Evolutionary conservation across 2,113 vertebrate species (phyloP), one percentile per base, ranked within the genome.

Genomic region (Indicator maculatus): DNA sequence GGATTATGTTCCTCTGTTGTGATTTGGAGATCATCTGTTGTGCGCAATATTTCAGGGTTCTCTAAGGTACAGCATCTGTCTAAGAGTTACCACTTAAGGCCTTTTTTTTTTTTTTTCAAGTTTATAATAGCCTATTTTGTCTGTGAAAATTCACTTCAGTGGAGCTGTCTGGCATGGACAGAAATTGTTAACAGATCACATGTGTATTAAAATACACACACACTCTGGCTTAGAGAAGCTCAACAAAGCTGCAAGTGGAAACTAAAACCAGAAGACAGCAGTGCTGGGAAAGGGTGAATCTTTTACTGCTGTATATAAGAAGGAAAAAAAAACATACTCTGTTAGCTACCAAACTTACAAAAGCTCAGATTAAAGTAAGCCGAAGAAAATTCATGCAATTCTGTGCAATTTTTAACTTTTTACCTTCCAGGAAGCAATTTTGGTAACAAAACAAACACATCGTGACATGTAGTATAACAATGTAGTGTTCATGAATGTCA

Each of bases 201-300:
- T 0, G 1, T 5, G 2, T 41, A 50, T 17, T 77, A 55, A 83
- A 80, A 80, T 8, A 72, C 8, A 45, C 4, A 21, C 12, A n/a
- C n/a, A n/a, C n/a, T n/a, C n/a, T n/a, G n/a, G n/a, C n/a, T n/a
- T n/a, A n/a, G n/a, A n/a, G n/a, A n/a, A n/a, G n/a, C n/a, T n/a
- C n/a, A n/a, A n/a, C n/a, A n/a, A 70, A 59, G 20, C 19, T 74
- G 21, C 31, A 67, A 74, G 20, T 41, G 4, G n/a, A 74, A 90
- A 50, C 11, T 88, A 50, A 80, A 59, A 64, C 65, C 5, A 47
- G 23, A 74, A 59, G 31, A 30, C 1, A 82, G 7, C 2, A 82
- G 45, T n/a, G n/a, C n/a, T n/a, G n/a, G 3, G 15, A 11, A 92
- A 81, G 6, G 8, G 73, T 59, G 80, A n/a, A 38, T 15, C 2